Percentiles rank a stretch among this genome's conserved stretches.
Conservation (phyloP, 2,113 vertebrate species). For the Taurulus bubalis region DNA sequence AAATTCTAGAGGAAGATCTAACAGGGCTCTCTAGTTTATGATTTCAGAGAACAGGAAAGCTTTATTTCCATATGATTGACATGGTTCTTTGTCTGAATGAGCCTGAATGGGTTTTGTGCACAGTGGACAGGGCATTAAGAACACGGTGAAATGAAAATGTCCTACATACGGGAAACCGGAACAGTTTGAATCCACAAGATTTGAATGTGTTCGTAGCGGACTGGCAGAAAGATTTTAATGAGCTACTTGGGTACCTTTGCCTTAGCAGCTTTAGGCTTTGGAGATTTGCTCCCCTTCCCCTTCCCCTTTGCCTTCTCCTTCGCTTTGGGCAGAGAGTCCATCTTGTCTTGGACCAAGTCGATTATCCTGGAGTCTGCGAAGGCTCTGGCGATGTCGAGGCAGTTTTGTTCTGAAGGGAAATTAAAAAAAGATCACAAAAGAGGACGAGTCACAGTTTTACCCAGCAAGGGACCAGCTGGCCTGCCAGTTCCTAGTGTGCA, state of each 20-base stretch:
- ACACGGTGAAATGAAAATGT: background rate
- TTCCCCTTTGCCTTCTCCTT: conserved; percentile 75
- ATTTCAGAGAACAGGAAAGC: conserved; percentile 1
- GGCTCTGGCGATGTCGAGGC: conserved; percentile 86
- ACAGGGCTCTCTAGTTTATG: background rate
- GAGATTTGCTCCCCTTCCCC: conserved; percentile 66
- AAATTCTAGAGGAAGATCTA: background rate
- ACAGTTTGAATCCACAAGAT: background rate
- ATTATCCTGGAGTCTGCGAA: conserved; percentile 87
- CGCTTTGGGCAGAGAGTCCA: conserved; percentile 82
- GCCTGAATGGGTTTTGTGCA: background rate
- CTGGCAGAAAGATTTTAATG: background rate
- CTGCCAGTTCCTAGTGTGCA: background rate
- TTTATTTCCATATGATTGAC: background rate
- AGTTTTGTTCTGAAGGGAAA: conserved; percentile 83
- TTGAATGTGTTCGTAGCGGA: background rate
- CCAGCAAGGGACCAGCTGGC: background rate
- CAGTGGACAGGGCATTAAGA: background rate
- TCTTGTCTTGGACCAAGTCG: conserved; percentile 84
- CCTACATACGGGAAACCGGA: background rate
- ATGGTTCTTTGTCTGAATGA: background rate
- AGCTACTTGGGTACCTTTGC: conserved; percentile 68
- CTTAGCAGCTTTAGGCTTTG: conserved; percentile 73
- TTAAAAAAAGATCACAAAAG: conserved; percentile 39
- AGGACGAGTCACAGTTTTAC: background rate